phyloP scores from a whole-genome alignment of 2,888 invertebrate genomes.

The Digitonthophagus gazella region DNA sequence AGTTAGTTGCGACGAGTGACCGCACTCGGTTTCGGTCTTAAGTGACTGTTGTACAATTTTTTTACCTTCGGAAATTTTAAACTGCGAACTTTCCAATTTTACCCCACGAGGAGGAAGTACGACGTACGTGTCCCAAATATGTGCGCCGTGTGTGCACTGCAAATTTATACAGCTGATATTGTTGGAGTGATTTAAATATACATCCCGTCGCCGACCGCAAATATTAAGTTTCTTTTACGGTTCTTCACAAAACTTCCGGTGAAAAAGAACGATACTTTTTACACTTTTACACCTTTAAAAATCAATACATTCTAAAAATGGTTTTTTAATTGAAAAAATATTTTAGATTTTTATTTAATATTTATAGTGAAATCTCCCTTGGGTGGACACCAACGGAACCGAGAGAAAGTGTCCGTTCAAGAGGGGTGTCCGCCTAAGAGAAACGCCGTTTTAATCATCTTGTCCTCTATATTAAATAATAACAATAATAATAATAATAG shows the following conservation, averaged over 20 bases:
- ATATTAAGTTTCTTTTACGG: not conserved
- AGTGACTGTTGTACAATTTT: slow-evolving; percentile 4
- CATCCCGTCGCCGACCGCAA: not conserved
- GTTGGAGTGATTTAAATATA: slow-evolving; percentile 16
- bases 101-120: slow-evolving; percentile 8
- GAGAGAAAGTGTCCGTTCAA: too few relatives aligned
- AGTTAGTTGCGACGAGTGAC: slow-evolving; percentile 5
- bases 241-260: not conserved
- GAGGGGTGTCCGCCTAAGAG: too few relatives aligned
- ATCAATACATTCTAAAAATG: not conserved
- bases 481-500: too few relatives aligned
- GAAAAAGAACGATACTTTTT: too few relatives aligned
- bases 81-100: slow-evolving; percentile 15
- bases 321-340: not conserved
- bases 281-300: not conserved
- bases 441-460: too few relatives aligned
- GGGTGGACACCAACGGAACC: too few relatives aligned
- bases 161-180: slow-evolving; percentile 14
- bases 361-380: too few relatives aligned
- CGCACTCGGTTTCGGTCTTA: not conserved
- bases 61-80: slow-evolving; percentile 13
- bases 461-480: too few relatives aligned
- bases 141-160: slow-evolving; percentile 3
- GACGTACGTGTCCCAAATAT: slow-evolving; percentile 15
- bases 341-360: too few relatives aligned